Percentiles rank a stretch among this genome's conserved stretches.
phyloP scores from a whole-genome alignment of 2,113 vertebrate genomes.

The Psittacula cyanocephala region DNA sequence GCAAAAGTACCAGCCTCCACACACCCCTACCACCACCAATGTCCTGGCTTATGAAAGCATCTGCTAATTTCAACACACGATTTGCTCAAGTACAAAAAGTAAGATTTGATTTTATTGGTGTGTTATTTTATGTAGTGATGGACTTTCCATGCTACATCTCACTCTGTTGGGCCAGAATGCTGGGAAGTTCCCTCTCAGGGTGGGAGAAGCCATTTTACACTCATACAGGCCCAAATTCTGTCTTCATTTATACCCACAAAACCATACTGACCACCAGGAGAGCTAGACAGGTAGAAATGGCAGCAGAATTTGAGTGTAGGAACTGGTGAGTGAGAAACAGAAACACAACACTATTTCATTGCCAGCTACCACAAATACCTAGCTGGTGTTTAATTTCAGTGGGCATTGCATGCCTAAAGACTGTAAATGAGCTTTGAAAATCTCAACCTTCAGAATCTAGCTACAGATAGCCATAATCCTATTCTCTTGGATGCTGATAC shows the following conservation, averaged over 20 bases:
- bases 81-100: background rate
- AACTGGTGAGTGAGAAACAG: background rate
- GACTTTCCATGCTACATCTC: background rate
- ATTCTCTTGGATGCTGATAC: conserved; percentile 40
- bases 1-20: background rate
- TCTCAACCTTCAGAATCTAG: background rate
- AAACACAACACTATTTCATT: background rate
- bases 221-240: conserved; percentile 19
- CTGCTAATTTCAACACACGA: background rate
- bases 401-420: background rate
- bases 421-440: background rate
- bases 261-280: background rate
- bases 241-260: conserved; percentile 21
- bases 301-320: conserved; percentile 27
- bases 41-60: background rate
- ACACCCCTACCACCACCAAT: background rate
- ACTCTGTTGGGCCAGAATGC: background rate
- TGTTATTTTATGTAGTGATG: background rate
- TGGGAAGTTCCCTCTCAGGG: background rate
- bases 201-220: background rate
- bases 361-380: background rate
- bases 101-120: background rate
- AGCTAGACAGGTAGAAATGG: background rate
- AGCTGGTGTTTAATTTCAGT: background rate
- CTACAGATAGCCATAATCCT: conserved; percentile 41